A percentile compares a stretch with the other conserved stretches of the same genome.
These are phyloP conservation scores for Blastobasis lacticolella DNA, from an alignment of 2,888 invertebrate genomes.

Conservation along the genomic window DNA sequence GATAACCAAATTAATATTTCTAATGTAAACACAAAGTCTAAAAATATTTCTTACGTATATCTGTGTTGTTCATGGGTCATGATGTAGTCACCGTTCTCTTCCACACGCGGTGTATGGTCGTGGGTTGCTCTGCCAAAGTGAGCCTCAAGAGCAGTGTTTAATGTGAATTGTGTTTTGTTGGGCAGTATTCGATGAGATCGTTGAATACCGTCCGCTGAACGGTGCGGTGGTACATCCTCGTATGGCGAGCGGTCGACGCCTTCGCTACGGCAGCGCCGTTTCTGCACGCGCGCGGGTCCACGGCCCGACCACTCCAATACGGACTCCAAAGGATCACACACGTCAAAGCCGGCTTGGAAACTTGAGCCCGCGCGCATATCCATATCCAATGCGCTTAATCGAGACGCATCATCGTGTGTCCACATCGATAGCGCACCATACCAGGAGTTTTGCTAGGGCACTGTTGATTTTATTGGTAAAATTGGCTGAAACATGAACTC, in stretches of 20 bases:
- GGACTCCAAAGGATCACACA: constrained; percentile 57
- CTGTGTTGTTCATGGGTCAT: constrained; percentile 55
- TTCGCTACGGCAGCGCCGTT: constrained; percentile 68
- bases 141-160: constrained; percentile 39
- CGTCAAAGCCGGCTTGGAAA: constrained; percentile 65
- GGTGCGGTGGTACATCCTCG: constrained; percentile 55
- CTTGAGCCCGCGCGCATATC: constrained; percentile 62
- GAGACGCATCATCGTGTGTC: constrained; percentile 57
- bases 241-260: constrained; percentile 66
- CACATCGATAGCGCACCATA: constrained; percentile 51
- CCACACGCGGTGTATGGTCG: constrained; percentile 54
- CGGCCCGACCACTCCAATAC: constrained; percentile 56
- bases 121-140: constrained; percentile 42
- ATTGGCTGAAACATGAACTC: constrained; percentile 49
- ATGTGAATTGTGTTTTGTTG: constrained; percentile 57
- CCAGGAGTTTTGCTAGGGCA: constrained; percentile 50
- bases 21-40: constrained; percentile 31
- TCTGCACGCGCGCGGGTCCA: constrained; percentile 55
- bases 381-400: constrained; percentile 58
- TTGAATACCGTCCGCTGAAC: constrained; percentile 41
- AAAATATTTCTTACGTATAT: constrained; percentile 39
- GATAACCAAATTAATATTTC: not conserved
- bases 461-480: constrained; percentile 55
- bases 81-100: constrained; percentile 62
- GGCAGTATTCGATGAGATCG: constrained; percentile 41